Base-by-base conservation (phyloP, 2,888 invertebrate species). In the Nyleta sp. region DNA sequence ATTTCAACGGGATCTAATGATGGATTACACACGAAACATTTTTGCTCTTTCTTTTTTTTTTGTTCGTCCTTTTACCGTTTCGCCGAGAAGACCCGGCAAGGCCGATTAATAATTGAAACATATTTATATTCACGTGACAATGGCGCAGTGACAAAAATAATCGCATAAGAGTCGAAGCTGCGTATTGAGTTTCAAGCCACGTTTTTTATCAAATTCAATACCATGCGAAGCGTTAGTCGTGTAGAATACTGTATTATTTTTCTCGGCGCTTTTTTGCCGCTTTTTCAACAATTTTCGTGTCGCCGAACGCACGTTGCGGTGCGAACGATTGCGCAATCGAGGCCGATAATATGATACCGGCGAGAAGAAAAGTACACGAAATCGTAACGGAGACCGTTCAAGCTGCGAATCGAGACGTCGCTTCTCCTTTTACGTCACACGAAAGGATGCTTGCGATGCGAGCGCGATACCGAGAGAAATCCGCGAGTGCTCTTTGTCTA, bases 311-410 rank as follows among this genome's bases (percentile, higher is more conserved):
- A 24, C 33, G 13, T 22, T 67, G 73, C 35, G 67, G 71, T 71
- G 48, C 2, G 44, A 70, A 70, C 24, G n/a, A 42, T 74, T 78
- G 57, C 65, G 28, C 70, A 78, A 64, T 59, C 46, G 62, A 55
- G 46, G 42, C 18, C 53, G 48, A 57, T 67, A 55, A 72, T 68
- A 48, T 60, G 74, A 74, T 74, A 67, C 60, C 24, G 65, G 60
- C 65, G 46, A 65, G 55, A 67, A 72, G 72, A 65, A 71, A 77
- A 72, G 53, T 71, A 64, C 48, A 70, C 53, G 60, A 67, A 71
- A 71, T 60, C n/a, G 67, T 71, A 60, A 71, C 71, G 53, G 24
- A 74, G 53, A 59, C 38, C 33, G 52, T 53, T 18, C 68, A 52
- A 40, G 33, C 22, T 42, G 44, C 44, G 10, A 53, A 46, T 15